These are phyloP conservation scores for Cettia cetti DNA, from an alignment of 2,113 vertebrate genomes.

Conservation along the genomic window DNA sequence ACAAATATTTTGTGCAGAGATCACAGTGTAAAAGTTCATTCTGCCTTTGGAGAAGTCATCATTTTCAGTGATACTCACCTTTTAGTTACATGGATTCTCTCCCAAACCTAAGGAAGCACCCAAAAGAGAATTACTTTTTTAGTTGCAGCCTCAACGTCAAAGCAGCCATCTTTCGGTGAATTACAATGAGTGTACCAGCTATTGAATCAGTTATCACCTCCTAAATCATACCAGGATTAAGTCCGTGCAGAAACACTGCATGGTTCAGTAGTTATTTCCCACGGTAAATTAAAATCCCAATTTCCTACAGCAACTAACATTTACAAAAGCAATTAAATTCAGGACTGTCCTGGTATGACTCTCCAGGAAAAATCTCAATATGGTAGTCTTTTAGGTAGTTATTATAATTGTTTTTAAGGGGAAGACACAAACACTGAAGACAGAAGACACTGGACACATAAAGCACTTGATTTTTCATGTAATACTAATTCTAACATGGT, in stretches of 20 bases:
- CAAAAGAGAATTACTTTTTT: neutral
- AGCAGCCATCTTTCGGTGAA: constrained; percentile 49
- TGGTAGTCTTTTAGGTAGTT: neutral
- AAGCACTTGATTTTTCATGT: neutral
- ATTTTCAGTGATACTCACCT: neutral
- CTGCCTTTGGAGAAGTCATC: neutral
- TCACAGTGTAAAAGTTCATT: neutral
- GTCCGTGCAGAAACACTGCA: constrained; percentile 1
- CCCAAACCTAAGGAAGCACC: neutral
- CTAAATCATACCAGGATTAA: constrained; percentile 42
- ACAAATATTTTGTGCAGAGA: neutral
- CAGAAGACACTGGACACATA: neutral
- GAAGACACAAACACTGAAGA: neutral
- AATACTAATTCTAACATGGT: neutral
- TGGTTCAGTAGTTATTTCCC: constrained; percentile 39
- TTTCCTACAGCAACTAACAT: constrained; percentile 41
- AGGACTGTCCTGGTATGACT: neutral
- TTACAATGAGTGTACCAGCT: constrained; percentile 39
- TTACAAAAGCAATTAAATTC: constrained; percentile 45
- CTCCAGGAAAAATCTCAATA: neutral
- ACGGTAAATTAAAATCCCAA: constrained; percentile 59
- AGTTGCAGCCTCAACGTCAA: neutral
- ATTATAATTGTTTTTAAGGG: neutral
- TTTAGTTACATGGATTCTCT: neutral
- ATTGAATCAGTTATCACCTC: constrained; percentile 50